Evolutionary conservation across 2,888 invertebrate genomes (phyloP).

Genomic region (Rhimphoctona megacephalus): DNA sequence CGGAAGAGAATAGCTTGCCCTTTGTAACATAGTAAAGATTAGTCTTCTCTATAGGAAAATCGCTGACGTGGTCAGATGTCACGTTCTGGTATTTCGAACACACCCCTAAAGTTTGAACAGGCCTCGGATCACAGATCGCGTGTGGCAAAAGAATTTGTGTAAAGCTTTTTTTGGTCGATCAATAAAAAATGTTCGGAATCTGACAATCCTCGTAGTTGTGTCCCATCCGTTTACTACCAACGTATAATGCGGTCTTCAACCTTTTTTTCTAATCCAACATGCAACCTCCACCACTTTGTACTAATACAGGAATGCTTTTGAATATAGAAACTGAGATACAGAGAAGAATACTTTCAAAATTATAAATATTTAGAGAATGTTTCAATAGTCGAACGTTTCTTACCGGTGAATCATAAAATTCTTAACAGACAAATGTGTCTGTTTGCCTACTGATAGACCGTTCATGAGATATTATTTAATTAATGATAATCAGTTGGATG

Average conservation of each 20-base stretch:
- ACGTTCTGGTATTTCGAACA: slow-evolving; percentile 46
- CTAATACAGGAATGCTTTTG: not conserved
- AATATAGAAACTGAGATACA: not conserved
- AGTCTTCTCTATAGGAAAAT: slow-evolving; percentile 30
- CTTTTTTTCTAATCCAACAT: not conserved
- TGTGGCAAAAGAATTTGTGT: slow-evolving; percentile 32
- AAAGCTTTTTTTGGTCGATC: slow-evolving; percentile 31
- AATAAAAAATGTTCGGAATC: slow-evolving; percentile 32
- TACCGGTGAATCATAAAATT: not conserved
- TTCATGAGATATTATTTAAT: not conserved
- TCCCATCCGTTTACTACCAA: not conserved
- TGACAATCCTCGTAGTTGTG: slow-evolving; percentile 1
- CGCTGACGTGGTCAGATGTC: slow-evolving; percentile 47
- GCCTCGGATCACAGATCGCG: slow-evolving; percentile 37
- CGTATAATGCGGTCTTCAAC: slow-evolving; percentile 4
- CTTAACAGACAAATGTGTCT: not conserved
- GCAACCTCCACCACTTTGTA: not conserved
- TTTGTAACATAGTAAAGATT: slow-evolving; percentile 26
- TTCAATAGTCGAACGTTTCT: not conserved
- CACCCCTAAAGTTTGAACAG: slow-evolving; percentile 18
- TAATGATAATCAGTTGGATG: not conserved
- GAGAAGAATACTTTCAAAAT: not conserved
- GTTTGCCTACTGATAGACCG: not conserved
- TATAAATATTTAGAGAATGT: not conserved
- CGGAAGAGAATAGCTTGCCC: not conserved